These are phyloP conservation scores for Papilio helenus DNA, from an alignment of 1,140 invertebrate species.

Conservation along the genomic window DNA sequence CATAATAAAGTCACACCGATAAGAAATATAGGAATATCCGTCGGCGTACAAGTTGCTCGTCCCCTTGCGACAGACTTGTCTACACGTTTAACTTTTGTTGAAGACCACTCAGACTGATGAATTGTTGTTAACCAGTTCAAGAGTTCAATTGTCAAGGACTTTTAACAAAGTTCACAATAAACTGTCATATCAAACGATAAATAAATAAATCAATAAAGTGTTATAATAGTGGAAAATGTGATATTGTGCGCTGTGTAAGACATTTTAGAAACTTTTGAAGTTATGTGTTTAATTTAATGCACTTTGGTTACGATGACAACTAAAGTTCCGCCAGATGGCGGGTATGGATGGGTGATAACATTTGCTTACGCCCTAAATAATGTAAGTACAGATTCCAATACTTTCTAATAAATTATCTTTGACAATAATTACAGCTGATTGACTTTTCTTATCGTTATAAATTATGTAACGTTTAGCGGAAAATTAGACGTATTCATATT, in stretches of 20 bases:
- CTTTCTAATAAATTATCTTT: neutral
- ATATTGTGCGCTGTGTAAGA: constrained; percentile 10
- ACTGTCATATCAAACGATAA: neutral
- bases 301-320: constrained; percentile 49
- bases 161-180: neutral
- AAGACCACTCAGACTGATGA: constrained; percentile 32
- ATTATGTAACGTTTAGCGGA: neutral
- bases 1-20: constrained; percentile 67
- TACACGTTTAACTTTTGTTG: constrained; percentile 33
- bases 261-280: neutral
- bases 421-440: neutral
- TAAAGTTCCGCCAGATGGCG: constrained; percentile 86
- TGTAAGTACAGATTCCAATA: constrained; percentile 80
- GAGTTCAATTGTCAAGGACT: constrained; percentile 29
- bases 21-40: constrained; percentile 56
- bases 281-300: neutral
- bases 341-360: constrained; percentile 88
- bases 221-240: constrained; percentile 17
- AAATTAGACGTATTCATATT: neutral
- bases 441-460: neutral
- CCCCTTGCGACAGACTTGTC: constrained; percentile 39
- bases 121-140: constrained; percentile 8
- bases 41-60: constrained; percentile 45
- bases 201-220: neutral
- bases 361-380: constrained; percentile 85